A percentile compares a stretch with the other conserved stretches of the same genome.
Conservation (phyloP, 2,113 vertebrate species). For the Rhadina sibilatrix region DNA sequence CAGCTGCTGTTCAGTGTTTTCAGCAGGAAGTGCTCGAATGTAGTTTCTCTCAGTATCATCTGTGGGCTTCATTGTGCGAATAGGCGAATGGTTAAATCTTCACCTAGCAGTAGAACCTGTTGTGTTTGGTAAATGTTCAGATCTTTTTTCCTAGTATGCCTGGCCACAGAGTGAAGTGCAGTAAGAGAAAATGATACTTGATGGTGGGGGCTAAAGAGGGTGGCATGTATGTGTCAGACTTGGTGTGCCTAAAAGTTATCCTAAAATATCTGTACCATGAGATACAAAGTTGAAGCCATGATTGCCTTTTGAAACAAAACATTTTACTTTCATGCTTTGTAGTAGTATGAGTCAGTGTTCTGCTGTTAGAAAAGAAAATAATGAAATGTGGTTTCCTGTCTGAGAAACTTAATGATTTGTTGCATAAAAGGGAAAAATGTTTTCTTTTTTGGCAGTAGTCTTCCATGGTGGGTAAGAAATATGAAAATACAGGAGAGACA, state of each 20-base stretch:
- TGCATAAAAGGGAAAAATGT: background rate
- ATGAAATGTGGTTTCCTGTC: background rate
- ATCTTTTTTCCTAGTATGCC: background rate
- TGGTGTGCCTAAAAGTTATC: background rate
- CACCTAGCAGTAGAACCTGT: background rate
- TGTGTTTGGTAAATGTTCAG: background rate
- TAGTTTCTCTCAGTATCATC: conserved; percentile 1
- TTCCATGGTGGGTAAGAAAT: background rate
- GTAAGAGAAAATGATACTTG: background rate
- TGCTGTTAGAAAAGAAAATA: background rate
- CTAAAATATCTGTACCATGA: background rate
- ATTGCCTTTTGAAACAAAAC: conserved; percentile 2
- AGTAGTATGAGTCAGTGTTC: background rate
- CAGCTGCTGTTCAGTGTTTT: conserved; percentile 6
- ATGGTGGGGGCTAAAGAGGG: background rate
- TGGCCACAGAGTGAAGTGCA: background rate
- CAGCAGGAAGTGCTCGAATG: conserved; percentile 11
- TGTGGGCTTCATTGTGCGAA: background rate
- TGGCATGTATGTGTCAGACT: background rate
- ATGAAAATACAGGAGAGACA: background rate
- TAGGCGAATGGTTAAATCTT: background rate
- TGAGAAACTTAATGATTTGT: background rate
- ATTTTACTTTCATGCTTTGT: background rate
- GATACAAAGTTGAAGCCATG: background rate
- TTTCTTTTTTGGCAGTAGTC: background rate